Evolutionary conservation across 1,140 invertebrate genomes (phyloP), one percentile per base, ranked within the genome.

Genomic region (Euglossa dilemma): DNA sequence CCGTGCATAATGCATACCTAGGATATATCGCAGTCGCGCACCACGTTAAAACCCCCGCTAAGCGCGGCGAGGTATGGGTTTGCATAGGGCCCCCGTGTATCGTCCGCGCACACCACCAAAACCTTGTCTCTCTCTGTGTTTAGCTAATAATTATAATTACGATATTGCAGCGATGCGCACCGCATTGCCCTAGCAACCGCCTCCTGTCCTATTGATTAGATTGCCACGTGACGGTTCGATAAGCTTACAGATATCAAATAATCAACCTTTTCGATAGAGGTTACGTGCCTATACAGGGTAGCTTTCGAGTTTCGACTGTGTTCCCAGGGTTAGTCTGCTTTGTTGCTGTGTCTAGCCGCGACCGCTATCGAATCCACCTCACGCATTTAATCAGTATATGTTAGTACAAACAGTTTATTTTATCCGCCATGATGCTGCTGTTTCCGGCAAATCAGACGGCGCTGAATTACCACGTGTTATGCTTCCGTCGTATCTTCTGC

Each of bases 71-170:
- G 71, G 67, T 56, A 56, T 56, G 63, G 43, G 63, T 4, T n/a
- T 80, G 25, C 59, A 66, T 14, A 25, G 77, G 14, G 64, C 56
- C 69, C 59, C 36, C 61, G 45, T 73, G 56, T 71, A 64, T 61
- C 56, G 67, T 43, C 52, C 54, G 14, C 28, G n/a, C 71, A 56
- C 70, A 63, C 20, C 45, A 28, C 72, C 23, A 23, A 36, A n/a
- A 25, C 47, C 11, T 11, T 20, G 45, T 70, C 25, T 20, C 72
- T 45, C 79, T 87, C 69, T 87, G 87, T 90, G 88, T 89, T 87
- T 90, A 91, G 82, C 84, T 90, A 86, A 90, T 91, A 87, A 89
- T 87, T 87, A 91, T 90, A 86, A 91, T 90, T 88, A 91, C 84
- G 74, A 86, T 82, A 88, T 88, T 77, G 82, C 84, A 83, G 79